Evolutionary conservation across 2,888 invertebrate genomes (phyloP), one percentile per base, ranked within the genome.

Genomic region (Hypomecis punctinalis): DNA sequence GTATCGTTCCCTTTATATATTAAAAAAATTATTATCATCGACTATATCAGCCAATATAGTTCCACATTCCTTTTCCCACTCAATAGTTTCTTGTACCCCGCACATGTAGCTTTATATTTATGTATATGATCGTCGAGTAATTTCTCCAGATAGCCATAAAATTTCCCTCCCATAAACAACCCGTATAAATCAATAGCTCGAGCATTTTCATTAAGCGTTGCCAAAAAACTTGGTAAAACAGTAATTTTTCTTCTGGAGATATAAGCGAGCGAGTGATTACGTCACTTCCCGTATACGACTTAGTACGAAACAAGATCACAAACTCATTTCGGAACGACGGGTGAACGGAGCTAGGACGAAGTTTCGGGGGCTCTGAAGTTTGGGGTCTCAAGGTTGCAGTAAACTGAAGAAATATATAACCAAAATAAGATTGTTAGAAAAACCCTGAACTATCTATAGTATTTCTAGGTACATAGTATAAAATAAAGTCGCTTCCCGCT

Each of bases 241-340:
- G 56, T 47, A 45, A 57, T 65, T 61, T 65, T 56, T 59, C 54
- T 49, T 51, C 45, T 33, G n/a, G 23, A 56, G 51, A 39, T 52
- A 57, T 47, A 58, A 59, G 55, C 55, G 46, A 35, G 46, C 45
- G 11, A 55, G 64, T 56, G 60, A 60, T 64, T 55, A 55, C 64
- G 64, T 64, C 64, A 64, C 55, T 52, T 60, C 64, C 55, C 46
- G 45, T 49, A 49, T 47, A 63, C 53, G 53, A 53, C 45, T 64
- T 49, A 63, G 57, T 53, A 52, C 62, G 54, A 59, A 64, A 64
- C 59, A 60, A 60, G 60, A 66, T 66, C 61, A 66, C 61, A 61
- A 65, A 66, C 65, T 66, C 56, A 66, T 66, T 61, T 61, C 57
- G 57, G 48, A 61, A 58, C 65, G 42, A 36, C 36, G 56, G 56